Evolutionary conservation across 2,888 invertebrate species (phyloP).

Genomic region (Phymatocera aterrima): DNA sequence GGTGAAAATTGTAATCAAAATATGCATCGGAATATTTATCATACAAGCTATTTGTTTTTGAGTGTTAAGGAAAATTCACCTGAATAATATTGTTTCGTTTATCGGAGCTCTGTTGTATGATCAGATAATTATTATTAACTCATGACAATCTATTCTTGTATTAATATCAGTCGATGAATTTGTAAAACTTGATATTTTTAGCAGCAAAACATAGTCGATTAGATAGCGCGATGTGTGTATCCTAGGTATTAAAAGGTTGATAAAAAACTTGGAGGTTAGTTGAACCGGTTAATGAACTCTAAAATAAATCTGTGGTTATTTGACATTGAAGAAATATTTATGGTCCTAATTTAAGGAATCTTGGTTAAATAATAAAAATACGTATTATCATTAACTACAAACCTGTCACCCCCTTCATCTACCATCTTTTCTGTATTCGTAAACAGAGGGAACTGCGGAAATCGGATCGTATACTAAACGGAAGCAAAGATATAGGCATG

Average conservation of each 20-base stretch:
- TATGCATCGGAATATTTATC: too few relatives aligned
- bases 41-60: too few relatives aligned
- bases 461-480: slow-evolving; percentile 52
- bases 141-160: too few relatives aligned
- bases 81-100: too few relatives aligned
- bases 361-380: not conserved
- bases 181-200: not conserved
- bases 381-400: slow-evolving; percentile 57
- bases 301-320: not conserved
- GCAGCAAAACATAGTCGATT: slow-evolving; percentile 21
- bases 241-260: not conserved
- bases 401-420: slow-evolving; percentile 74
- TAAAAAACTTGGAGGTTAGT: not conserved
- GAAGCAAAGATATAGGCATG: slow-evolving; percentile 56
- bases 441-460: slow-evolving; percentile 58
- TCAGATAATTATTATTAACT: too few relatives aligned
- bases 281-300: not conserved
- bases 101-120: too few relatives aligned
- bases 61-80: too few relatives aligned
- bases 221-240: slow-evolving; percentile 10
- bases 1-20: too few relatives aligned
- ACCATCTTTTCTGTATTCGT: slow-evolving; percentile 64
- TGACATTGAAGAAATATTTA: not conserved
- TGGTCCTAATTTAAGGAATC: not conserved
- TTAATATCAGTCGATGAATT: too few relatives aligned